These are phyloP conservation scores for rat (Rattus norvegicus) DNA, from an alignment of 2,113 vertebrate genomes.

Conservation along the genomic window DNA sequence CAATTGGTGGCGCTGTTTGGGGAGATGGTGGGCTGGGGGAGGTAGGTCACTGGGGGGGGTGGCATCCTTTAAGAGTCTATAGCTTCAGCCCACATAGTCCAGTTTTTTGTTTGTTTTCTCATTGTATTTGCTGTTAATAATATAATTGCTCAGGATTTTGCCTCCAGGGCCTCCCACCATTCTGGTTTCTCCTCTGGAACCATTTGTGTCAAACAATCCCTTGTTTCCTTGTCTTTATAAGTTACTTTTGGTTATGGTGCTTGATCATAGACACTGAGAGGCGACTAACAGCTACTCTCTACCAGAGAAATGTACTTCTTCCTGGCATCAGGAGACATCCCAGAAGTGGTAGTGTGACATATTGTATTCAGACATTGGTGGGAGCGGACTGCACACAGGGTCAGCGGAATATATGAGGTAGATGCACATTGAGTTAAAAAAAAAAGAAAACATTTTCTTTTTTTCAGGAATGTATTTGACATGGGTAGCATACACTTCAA, in stretches of 20 bases:
- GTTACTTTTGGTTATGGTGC: not conserved
- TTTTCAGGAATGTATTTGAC: too few species aligned
- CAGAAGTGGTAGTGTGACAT: not conserved
- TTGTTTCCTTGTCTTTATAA: not conserved
- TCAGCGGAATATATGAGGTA: not conserved
- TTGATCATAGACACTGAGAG: too few species aligned
- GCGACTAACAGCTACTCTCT: not conserved
- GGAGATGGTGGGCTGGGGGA: not conserved
- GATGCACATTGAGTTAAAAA: not conserved
- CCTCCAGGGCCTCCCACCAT: not conserved
- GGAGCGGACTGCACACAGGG: not conserved
- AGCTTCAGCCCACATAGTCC: not conserved
- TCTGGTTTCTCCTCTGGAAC: not conserved
- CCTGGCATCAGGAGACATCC: not conserved
- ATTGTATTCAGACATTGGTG: not conserved
- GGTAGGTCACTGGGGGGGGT: not conserved
- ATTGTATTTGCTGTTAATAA: not conserved
- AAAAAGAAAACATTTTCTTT: not conserved
- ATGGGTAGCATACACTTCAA: not conserved
- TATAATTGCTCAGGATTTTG: not conserved
- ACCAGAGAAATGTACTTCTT: not conserved
- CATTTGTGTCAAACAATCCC: not conserved
- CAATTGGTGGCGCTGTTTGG: not conserved
- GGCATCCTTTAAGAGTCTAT: too few species aligned
- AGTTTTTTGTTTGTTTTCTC: not conserved